Evolutionary conservation across 2,888 invertebrate genomes (phyloP).

Genomic region (Cephus nigrinus): DNA sequence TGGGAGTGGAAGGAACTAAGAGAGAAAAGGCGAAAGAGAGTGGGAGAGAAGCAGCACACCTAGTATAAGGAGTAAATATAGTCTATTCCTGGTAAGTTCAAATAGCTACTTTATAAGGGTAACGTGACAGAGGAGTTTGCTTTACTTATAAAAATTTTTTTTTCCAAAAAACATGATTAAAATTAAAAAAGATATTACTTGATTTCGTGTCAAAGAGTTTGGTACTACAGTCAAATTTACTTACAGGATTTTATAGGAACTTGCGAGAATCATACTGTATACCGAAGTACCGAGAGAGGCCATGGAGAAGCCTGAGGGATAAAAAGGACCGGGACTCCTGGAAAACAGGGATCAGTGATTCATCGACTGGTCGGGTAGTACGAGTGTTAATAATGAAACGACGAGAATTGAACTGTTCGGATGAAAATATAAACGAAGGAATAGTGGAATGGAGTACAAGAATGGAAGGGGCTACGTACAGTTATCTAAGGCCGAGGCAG

Average conservation of each 20-base stretch:
- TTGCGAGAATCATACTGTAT: background rate
- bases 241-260: background rate
- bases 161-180: background rate
- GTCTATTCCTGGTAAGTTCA: constrained; percentile 35
- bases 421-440: background rate
- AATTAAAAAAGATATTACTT: background rate
- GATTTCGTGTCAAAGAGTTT: background rate
- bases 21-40: constrained; percentile 12
- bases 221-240: background rate
- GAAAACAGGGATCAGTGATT: constrained; percentile 27
- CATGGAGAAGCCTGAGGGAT: background rate
- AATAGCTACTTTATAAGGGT: background rate
- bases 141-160: background rate
- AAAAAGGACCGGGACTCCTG: constrained; percentile 19
- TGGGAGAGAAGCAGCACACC: background rate
- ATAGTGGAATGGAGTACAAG: constrained; percentile 3
- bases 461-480: constrained; percentile 46
- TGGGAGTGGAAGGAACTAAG: constrained; percentile 58
- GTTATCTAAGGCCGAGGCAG: constrained; percentile 47
- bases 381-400: background rate
- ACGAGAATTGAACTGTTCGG: background rate
- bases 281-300: background rate
- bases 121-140: background rate
- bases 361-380: constrained; percentile 1
- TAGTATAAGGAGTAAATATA: constrained; percentile 21